A percentile compares a stretch with the other conserved stretches of the same genome.
phyloP scores from a whole-genome alignment of 1,140 invertebrate species.

The Drosophila lacteicornis region DNA sequence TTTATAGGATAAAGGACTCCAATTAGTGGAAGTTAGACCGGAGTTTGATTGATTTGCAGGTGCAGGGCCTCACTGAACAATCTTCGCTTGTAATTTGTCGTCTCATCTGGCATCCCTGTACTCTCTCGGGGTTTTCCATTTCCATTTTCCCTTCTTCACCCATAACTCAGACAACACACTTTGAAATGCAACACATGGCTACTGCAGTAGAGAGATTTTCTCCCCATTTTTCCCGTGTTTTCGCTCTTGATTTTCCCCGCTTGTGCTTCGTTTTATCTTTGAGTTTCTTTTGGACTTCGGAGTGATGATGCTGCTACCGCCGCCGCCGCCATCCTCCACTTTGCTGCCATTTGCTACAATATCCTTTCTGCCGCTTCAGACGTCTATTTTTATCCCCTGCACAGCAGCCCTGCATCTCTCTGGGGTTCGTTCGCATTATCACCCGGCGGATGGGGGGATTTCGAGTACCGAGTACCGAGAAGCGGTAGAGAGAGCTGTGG shows the following conservation, averaged over 20 bases:
- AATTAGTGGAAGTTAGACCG: slow-evolving; percentile 38
- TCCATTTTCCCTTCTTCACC: slow-evolving; percentile 21
- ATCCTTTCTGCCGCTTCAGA: slow-evolving; percentile 65
- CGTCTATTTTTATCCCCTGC: slow-evolving; percentile 70
- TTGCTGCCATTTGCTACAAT: slow-evolving; percentile 72
- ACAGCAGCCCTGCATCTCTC: slow-evolving; percentile 11
- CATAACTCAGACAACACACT: slow-evolving; percentile 75
- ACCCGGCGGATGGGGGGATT: slow-evolving; percentile 32
- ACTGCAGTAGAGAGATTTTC: slow-evolving; percentile 46
- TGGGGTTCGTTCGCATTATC: slow-evolving; percentile 70
- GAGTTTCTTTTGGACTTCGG: slow-evolving; percentile 19
- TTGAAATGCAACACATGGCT: slow-evolving; percentile 81
- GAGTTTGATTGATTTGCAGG: slow-evolving; percentile 43
- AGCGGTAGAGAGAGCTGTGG: slow-evolving; percentile 51
- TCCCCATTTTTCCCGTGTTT: slow-evolving; percentile 10
- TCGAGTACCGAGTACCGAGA: slow-evolving; percentile 12
- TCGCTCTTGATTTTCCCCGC: slow-evolving; percentile 21
- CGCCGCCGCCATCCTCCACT: slow-evolving; percentile 8
- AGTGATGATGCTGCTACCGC: background rate
- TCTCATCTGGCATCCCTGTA: slow-evolving; percentile 60
- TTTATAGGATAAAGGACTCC: slow-evolving; percentile 13
- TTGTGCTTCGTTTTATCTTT: slow-evolving; percentile 27
- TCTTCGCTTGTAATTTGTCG: slow-evolving; percentile 55
- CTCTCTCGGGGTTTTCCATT: slow-evolving; percentile 36
- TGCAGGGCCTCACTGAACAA: slow-evolving; percentile 8